Evolutionary conservation across 1,140 invertebrate genomes (phyloP).

Genomic region (Dolichoris vasculosae): DNA sequence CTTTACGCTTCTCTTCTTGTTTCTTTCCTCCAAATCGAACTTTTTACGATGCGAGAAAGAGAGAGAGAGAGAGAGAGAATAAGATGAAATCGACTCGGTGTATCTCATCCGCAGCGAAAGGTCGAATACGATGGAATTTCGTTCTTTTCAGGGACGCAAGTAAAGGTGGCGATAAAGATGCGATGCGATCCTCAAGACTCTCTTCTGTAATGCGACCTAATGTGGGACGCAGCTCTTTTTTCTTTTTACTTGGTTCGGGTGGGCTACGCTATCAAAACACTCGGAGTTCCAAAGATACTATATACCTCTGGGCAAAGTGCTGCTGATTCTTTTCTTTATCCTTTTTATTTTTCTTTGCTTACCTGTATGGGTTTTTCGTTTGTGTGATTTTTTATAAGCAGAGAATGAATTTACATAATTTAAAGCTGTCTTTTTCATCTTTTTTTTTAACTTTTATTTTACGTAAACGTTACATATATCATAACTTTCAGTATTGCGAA

Average conservation of each 20-base stretch:
- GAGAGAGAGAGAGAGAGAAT: conserved; percentile 1
- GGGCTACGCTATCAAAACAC: conserved; percentile 44
- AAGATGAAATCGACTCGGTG: conserved; percentile 8
- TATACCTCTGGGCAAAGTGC: background rate
- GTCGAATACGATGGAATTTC: conserved; percentile 47
- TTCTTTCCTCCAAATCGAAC: conserved; percentile 28
- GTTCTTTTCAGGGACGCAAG: conserved; percentile 38
- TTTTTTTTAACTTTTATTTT: conserved; percentile 30
- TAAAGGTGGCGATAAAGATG: conserved; percentile 43
- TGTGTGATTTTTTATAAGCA: conserved; percentile 9
- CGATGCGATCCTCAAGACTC: conserved; percentile 12
- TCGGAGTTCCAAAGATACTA: conserved; percentile 18
- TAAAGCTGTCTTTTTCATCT: background rate
- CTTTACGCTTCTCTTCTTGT: conserved; percentile 33
- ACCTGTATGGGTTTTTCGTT: conserved; percentile 11
- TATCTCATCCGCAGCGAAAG: conserved; percentile 18
- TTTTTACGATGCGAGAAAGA: conserved; percentile 45
- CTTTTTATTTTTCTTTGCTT: background rate
- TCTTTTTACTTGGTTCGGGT: conserved; percentile 2
- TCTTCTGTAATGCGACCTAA: conserved; percentile 50
- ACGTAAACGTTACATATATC: conserved; percentile 28
- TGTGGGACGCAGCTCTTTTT: conserved; percentile 27
- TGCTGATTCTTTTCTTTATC: conserved; percentile 21
- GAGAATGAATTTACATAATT: conserved; percentile 50
- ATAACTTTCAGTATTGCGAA: conserved; percentile 38